phyloP scores from a whole-genome alignment of 2,797 vertebrate species.

The Sarcophilus harrisii region DNA sequence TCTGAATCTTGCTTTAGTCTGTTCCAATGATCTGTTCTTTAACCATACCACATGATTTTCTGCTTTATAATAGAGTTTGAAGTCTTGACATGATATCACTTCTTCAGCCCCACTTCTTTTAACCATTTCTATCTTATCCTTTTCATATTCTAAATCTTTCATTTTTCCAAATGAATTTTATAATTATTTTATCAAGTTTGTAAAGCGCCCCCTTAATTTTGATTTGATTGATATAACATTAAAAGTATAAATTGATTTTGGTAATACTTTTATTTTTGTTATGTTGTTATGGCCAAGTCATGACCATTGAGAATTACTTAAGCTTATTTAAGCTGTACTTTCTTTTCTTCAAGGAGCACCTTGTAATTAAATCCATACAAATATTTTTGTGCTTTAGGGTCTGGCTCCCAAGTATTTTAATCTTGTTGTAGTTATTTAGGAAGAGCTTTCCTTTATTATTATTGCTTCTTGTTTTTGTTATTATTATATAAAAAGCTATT shows the following conservation, averaged over 20 bases:
- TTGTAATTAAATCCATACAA: neutral
- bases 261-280: neutral
- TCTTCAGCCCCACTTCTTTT: neutral
- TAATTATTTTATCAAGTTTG: neutral
- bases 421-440: neutral
- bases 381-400: neutral
- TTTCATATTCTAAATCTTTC: neutral
- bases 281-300: neutral
- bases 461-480: neutral
- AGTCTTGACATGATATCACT: neutral
- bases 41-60: neutral
- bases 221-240: neutral
- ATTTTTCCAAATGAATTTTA: neutral
- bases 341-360: neutral
- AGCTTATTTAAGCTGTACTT: neutral
- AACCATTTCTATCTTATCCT: neutral
- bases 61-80: neutral
- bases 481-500: neutral
- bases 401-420: neutral
- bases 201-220: neutral
- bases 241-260: neutral
- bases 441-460: neutral
- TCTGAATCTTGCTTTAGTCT: neutral
- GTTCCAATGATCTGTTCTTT: neutral
- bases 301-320: neutral